phyloP scores from a whole-genome alignment of 2,888 invertebrate genomes.

The Dynastes grantii region DNA sequence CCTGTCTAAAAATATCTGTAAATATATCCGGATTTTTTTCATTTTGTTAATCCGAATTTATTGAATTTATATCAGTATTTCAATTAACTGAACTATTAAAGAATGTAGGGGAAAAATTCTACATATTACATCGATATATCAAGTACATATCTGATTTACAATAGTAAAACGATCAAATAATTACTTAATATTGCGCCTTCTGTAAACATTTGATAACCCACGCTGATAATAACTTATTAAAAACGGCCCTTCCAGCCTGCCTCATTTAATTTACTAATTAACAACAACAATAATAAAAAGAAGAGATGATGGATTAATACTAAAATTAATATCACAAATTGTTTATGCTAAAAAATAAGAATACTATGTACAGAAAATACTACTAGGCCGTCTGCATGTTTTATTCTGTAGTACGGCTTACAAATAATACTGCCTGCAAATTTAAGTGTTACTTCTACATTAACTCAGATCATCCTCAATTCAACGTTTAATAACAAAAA shows the following conservation, averaged over 20 bases:
- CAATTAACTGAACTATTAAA: not conserved
- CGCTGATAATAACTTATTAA: conserved; percentile 46
- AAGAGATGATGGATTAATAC: conserved; percentile 50
- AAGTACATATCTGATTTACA: conserved; percentile 33
- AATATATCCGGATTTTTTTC: too few relatives aligned
- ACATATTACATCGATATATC: conserved; percentile 14
- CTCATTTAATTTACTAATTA: conserved; percentile 12
- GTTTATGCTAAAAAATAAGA: conserved; percentile 54
- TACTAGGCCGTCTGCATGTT: conserved; percentile 15
- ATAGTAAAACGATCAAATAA: conserved; percentile 43
- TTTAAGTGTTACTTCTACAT: conserved; percentile 8
- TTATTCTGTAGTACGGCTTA: conserved; percentile 25
- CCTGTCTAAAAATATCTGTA: too few relatives aligned
- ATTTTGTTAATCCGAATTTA: too few relatives aligned
- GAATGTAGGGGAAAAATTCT: not conserved
- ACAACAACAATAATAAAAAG: conserved; percentile 19
- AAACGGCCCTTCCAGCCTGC: conserved; percentile 16
- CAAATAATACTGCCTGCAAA: conserved; percentile 36
- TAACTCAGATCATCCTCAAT: conserved; percentile 25
- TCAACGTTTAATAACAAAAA: conserved; percentile 22
- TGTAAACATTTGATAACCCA: conserved; percentile 45
- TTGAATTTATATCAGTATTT: not conserved
- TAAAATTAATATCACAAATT: conserved; percentile 62
- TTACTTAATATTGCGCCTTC: conserved; percentile 46
- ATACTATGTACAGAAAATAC: conserved; percentile 40